Conservation (phyloP, 1,140 invertebrate species). For the Oreohelix idahoensis region DNA sequence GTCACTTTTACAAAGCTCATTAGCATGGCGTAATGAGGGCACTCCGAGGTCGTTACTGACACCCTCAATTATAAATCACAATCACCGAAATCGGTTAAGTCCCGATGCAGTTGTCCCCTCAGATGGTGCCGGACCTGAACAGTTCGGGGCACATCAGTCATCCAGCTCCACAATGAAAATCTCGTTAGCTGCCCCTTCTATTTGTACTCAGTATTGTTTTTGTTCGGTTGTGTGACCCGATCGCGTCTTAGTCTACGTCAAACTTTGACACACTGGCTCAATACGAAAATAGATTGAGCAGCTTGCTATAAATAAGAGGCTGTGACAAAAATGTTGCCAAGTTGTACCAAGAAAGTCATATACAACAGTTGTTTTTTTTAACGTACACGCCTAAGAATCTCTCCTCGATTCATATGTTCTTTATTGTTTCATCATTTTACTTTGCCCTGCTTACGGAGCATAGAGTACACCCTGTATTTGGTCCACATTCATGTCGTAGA, state of each 20-base stretch:
- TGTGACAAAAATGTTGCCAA: too few species aligned
- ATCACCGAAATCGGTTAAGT: slow-evolving; percentile 5
- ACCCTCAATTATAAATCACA: slow-evolving; percentile 35
- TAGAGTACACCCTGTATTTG: too few species aligned
- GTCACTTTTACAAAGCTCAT: slow-evolving; percentile 37
- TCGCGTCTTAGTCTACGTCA: background rate
- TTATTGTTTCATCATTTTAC: too few species aligned
- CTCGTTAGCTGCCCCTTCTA: background rate
- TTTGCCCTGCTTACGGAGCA: too few species aligned
- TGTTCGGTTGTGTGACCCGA: background rate
- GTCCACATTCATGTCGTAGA: too few species aligned
- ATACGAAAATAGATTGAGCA: background rate
- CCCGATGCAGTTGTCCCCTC: background rate
- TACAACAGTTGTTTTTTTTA: too few species aligned
- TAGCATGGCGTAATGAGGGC: slow-evolving; percentile 37
- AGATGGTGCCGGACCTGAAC: background rate
- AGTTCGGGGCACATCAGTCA: background rate
- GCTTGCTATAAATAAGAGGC: too few species aligned
- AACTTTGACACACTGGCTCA: background rate
- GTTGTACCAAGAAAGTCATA: too few species aligned
- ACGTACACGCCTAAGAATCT: too few species aligned
- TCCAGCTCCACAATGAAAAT: background rate
- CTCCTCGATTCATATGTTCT: too few species aligned
- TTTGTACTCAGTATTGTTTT: background rate
- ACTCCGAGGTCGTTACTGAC: slow-evolving; percentile 20